These are phyloP conservation scores for Lepidocyrtinus sp. DNA, from an alignment of 2,888 invertebrate genomes.

Conservation along the genomic window DNA sequence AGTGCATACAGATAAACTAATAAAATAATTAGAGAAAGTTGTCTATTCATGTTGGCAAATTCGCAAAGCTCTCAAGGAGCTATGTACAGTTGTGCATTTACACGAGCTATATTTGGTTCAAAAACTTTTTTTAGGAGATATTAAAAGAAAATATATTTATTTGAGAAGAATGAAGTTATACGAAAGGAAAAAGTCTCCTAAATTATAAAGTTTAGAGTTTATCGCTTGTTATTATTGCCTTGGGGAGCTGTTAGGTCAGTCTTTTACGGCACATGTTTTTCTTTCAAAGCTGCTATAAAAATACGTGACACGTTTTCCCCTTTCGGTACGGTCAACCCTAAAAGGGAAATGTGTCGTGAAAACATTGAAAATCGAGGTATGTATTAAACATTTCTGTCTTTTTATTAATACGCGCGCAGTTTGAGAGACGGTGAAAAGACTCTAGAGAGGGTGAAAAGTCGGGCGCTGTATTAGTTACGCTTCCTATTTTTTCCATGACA, in stretches of 20 bases:
- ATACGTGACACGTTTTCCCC: neutral
- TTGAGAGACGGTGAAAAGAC: no score
- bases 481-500: neutral
- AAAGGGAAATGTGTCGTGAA: neutral
- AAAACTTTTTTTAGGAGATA: neutral
- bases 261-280: conserved; percentile 25
- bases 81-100: neutral
- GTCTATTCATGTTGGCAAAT: neutral
- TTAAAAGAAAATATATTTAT: neutral
- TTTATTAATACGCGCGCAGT: no score
- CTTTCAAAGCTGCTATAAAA: conserved; percentile 1
- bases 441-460: neutral
- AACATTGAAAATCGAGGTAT: no score
- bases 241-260: conserved; percentile 45
- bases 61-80: neutral
- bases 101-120: neutral
- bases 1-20: conserved; percentile 31
- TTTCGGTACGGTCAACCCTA: neutral
- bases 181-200: conserved; percentile 8
- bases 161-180: neutral
- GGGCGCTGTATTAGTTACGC: neutral
- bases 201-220: conserved; percentile 47
- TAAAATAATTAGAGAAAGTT: conserved; percentile 48
- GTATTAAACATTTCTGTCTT: no score
- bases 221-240: conserved; percentile 37